These are phyloP conservation scores for Scomberomorus guttatus DNA, from an alignment of 2,797 vertebrate species.

Conservation along the genomic window DNA sequence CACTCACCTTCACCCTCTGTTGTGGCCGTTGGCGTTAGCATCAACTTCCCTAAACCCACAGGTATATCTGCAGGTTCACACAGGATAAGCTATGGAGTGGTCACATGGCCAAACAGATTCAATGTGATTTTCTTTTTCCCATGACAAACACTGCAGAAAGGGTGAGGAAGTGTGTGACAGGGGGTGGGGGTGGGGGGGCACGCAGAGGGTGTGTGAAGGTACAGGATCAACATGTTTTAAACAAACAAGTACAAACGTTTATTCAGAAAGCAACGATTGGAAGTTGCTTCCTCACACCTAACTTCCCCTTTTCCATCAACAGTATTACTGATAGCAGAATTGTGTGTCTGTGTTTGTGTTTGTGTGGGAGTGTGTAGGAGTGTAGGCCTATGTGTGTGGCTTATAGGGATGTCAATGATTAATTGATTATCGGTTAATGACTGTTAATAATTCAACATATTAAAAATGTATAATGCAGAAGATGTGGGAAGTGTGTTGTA, in stretches of 20 bases:
- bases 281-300: constrained; percentile 47
- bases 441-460: too few relatives aligned
- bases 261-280: constrained; percentile 63
- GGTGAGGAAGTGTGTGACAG: constrained; percentile 40
- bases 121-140: neutral
- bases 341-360: constrained; percentile 30
- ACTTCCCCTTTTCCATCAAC: constrained; percentile 83
- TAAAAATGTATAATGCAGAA: too few relatives aligned
- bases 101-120: constrained; percentile 25
- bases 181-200: neutral
- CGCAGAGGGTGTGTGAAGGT: constrained; percentile 23
- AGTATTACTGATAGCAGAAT: constrained; percentile 70
- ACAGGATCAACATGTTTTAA: constrained; percentile 48
- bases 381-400: constrained; percentile 5
- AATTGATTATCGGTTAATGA: too few relatives aligned
- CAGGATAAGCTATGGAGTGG: constrained; percentile 6
- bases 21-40: constrained; percentile 67
- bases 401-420: neutral
- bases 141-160: constrained; percentile 23
- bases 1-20: constrained; percentile 29
- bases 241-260: constrained; percentile 69
- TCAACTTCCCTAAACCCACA: constrained; percentile 77
- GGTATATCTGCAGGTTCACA: constrained; percentile 43
- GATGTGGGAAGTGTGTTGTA: too few relatives aligned
- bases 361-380: constrained; percentile 1